Conservation (phyloP, 1,140 invertebrate species). For the Acromyrmex charruanus region DNA sequence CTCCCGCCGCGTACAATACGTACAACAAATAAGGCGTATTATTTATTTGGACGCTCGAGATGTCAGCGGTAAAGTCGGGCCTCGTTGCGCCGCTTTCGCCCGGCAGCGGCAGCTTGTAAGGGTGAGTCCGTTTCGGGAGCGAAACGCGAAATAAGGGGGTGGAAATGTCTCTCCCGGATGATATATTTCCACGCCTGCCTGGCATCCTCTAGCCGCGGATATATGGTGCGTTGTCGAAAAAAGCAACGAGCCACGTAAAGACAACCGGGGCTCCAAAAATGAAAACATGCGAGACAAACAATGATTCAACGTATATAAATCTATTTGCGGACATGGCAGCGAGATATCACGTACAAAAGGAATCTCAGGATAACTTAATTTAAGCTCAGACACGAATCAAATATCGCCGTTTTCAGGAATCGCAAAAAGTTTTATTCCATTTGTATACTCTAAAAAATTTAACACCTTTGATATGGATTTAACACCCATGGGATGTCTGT, state of each 20-base stretch:
- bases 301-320: conserved; percentile 48
- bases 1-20: conserved; percentile 55
- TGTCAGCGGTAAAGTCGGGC: conserved; percentile 81
- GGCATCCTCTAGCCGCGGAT: conserved; percentile 45
- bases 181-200: conserved; percentile 70
- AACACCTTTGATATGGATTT: too few relatives aligned
- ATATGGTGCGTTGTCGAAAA: conserved; percentile 55
- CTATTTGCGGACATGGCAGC: conserved; percentile 1
- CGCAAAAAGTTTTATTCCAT: neutral
- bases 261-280: conserved; percentile 31
- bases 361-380: neutral
- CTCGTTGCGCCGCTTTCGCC: conserved; percentile 59
- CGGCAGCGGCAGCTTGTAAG: conserved; percentile 39
- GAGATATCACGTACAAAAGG: neutral
- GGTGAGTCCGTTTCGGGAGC: conserved; percentile 44
- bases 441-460: too few relatives aligned
- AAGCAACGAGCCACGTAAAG: conserved; percentile 42
- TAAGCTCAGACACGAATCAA: neutral
- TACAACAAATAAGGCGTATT: conserved; percentile 83
- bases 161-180: conserved; percentile 72
- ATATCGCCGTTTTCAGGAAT: too few relatives aligned
- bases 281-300: conserved; percentile 38
- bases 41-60: conserved; percentile 82
- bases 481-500: too few relatives aligned
- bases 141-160: conserved; percentile 74